phyloP scores from a whole-genome alignment of 2,888 invertebrate species.

The Acrocera orbiculus region DNA sequence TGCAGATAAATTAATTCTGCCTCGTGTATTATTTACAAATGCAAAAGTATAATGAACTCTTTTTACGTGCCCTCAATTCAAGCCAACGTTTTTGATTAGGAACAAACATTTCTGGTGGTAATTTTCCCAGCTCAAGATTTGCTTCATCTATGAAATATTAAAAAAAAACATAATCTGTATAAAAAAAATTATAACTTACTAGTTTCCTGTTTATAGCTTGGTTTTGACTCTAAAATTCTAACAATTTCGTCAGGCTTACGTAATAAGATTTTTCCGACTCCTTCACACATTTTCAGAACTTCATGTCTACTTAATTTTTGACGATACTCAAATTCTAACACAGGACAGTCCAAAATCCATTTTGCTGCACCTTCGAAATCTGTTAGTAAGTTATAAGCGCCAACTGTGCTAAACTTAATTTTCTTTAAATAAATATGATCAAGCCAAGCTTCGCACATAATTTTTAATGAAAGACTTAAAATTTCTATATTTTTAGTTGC shows the following conservation, averaged over 20 bases:
- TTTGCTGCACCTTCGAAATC: constrained; percentile 63
- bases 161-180: too few relatives aligned
- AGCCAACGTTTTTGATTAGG: constrained; percentile 84
- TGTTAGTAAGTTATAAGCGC: constrained; percentile 59
- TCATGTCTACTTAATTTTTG: constrained; percentile 34
- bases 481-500: constrained; percentile 57
- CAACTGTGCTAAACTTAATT: constrained; percentile 64
- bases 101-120: constrained; percentile 80
- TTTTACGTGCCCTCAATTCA: constrained; percentile 44
- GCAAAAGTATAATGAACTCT: background rate
- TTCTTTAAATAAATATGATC: constrained; percentile 68
- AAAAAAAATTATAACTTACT: too few relatives aligned
- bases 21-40: too few relatives aligned
- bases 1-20: too few relatives aligned
- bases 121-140: too few relatives aligned
- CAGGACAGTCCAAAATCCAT: constrained; percentile 51
- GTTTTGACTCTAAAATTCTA: constrained; percentile 46
- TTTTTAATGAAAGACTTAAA: constrained; percentile 57
- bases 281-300: constrained; percentile 52
- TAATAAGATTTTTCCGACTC: constrained; percentile 61
- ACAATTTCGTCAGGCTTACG: constrained; percentile 72
- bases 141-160: too few relatives aligned
- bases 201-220: too few relatives aligned
- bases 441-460: constrained; percentile 76
- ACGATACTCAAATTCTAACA: constrained; percentile 34